phyloP scores from a whole-genome alignment of 2,888 invertebrate species.

The Apotomis capreana region DNA sequence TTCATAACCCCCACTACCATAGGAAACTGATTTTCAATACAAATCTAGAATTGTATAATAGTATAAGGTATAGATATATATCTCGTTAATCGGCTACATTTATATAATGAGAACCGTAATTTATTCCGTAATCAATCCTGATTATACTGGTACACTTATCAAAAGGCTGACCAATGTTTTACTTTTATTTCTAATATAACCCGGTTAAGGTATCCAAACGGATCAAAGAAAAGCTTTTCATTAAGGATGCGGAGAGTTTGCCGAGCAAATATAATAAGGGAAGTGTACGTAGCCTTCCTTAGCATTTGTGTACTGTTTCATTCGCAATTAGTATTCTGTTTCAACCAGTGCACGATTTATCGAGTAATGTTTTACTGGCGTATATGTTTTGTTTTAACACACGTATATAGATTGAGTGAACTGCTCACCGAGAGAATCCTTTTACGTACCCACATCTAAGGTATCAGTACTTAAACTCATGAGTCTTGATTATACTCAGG shows the following conservation, averaged over 20 bases:
- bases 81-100: background rate
- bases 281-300: conserved; percentile 26
- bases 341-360: conserved; percentile 16
- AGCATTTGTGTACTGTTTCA: conserved; percentile 12
- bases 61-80: background rate
- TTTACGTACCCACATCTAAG: too few relatives aligned
- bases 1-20: too few relatives aligned
- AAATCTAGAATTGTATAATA: background rate
- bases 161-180: conserved; percentile 9
- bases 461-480: too few relatives aligned
- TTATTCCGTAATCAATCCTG: background rate
- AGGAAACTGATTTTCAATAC: too few relatives aligned
- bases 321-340: conserved; percentile 27
- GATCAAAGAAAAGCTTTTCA: conserved; percentile 36
- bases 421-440: too few relatives aligned
- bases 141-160: background rate
- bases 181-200: conserved; percentile 27
- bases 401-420: too few relatives aligned
- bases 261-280: conserved; percentile 26
- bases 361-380: conserved; percentile 7
- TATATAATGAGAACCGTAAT: background rate
- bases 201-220: conserved; percentile 24
- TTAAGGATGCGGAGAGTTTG: conserved; percentile 21
- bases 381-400: background rate
- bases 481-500: too few relatives aligned